Conservation (phyloP, 53 echinoderm and acorn worm species). For the Astropecten irregularis region DNA sequence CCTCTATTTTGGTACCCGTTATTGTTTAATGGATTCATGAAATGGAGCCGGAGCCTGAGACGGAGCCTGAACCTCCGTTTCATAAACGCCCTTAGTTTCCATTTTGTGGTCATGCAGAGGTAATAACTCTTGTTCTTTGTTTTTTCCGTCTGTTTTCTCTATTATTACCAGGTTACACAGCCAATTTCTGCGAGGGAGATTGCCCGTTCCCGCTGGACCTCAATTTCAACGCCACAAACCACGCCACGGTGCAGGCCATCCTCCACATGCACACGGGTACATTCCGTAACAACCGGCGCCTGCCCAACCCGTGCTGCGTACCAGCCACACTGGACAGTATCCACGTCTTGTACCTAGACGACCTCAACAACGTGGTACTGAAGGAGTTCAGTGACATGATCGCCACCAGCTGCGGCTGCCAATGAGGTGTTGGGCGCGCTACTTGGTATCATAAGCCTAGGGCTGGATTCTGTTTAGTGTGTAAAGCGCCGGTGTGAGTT, state of each 20-base stretch:
- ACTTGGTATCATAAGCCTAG: too few relatives aligned
- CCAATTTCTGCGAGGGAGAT: conserved; percentile 95
- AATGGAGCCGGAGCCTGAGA: too few relatives aligned
- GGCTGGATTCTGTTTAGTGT: too few relatives aligned
- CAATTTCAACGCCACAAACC: conserved; percentile 97
- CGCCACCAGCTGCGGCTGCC: conserved; percentile 93
- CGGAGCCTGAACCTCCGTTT: too few relatives aligned
- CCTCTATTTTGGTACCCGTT: too few relatives aligned
- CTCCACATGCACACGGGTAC: conserved; percentile 62
- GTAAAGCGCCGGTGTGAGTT: too few relatives aligned
- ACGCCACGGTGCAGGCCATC: conserved; percentile 93
- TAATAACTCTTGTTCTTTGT: too few relatives aligned
- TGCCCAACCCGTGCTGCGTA: conserved; percentile 87
- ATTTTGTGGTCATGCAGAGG: too few relatives aligned
- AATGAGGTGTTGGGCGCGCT: conserved; percentile 56
- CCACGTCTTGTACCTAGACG: conserved; percentile 85
- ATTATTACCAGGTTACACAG: conserved; percentile 77
- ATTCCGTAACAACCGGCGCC: conserved; percentile 49
- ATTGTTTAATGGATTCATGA: too few relatives aligned
- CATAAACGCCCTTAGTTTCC: too few relatives aligned
- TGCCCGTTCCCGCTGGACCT: conserved; percentile 93
- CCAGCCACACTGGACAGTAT: conserved; percentile 78
- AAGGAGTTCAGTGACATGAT: conserved; percentile 96
- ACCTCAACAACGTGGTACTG: conserved; percentile 81
- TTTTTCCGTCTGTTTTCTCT: too few relatives aligned